A percentile compares a stretch with the other conserved stretches of the same genome.
These are phyloP conservation scores for Uropetala carovei DNA, from an alignment of 2,888 invertebrate genomes.

Conservation along the genomic window DNA sequence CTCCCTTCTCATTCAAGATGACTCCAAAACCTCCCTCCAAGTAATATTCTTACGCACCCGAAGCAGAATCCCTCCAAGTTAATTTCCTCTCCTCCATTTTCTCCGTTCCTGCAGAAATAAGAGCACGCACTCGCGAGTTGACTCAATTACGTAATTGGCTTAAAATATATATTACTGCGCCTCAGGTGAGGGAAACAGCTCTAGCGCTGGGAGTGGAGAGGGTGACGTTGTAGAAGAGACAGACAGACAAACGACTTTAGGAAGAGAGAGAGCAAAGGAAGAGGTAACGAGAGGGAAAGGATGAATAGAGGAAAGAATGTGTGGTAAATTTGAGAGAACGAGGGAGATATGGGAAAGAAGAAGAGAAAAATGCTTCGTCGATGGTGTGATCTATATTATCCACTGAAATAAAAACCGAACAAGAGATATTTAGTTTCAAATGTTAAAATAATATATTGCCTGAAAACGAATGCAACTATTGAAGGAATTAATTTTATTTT, in stretches of 20 bases:
- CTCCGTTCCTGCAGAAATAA: not conserved
- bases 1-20: not conserved
- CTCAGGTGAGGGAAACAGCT: not conserved
- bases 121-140: not conserved
- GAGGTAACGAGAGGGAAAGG: too few species aligned
- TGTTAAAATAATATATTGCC: too few species aligned
- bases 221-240: too few species aligned
- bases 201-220: not conserved
- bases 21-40: not conserved
- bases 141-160: slow-evolving; percentile 25
- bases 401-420: too few species aligned
- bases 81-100: not conserved
- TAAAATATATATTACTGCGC: slow-evolving; percentile 32
- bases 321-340: not conserved
- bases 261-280: not conserved
- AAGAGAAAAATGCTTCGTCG: too few species aligned
- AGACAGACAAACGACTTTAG: not conserved
- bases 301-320: not conserved
- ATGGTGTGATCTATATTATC: too few species aligned
- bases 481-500: too few species aligned
- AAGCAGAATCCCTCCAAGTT: not conserved
- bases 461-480: too few species aligned
- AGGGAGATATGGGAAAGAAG: not conserved
- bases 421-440: too few species aligned
- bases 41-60: not conserved